A percentile compares a stretch with the other conserved stretches of the same genome.
Conservation (phyloP, 2,888 invertebrate genomes). For the Philaethria dido region DNA sequence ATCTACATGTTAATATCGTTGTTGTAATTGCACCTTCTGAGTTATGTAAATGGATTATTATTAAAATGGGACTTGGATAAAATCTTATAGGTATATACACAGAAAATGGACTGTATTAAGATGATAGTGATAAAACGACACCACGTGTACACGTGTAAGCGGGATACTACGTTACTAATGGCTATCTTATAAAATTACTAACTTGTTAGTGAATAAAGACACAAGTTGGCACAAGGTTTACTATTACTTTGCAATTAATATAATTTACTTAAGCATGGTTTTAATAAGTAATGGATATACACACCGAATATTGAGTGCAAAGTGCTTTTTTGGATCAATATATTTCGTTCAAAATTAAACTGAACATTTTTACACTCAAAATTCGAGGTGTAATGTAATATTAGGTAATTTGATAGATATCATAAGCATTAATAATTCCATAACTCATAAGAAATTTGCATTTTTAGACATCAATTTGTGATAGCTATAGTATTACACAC, state of each 20-base stretch:
- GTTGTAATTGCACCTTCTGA: background rate
- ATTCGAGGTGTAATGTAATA: background rate
- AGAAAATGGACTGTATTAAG: background rate
- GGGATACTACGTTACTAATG: background rate
- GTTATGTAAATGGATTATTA: background rate
- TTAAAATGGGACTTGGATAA: no score
- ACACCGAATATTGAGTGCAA: background rate
- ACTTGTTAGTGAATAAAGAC: background rate
- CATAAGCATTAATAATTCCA: background rate
- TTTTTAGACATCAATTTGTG: background rate
- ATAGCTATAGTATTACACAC: background rate
- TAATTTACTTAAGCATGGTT: background rate
- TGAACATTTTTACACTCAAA: background rate
- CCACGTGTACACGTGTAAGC: background rate
- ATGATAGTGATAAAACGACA: no score
- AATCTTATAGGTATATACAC: no score
- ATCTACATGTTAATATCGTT: constrained; percentile 1
- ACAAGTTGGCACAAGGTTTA: background rate
- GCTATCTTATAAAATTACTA: background rate
- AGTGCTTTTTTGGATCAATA: background rate
- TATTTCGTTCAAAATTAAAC: background rate
- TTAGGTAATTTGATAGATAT: background rate
- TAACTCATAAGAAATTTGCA: background rate
- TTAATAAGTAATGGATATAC: background rate
- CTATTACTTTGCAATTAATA: background rate